A percentile compares a stretch with the other conserved stretches of the same genome.
Evolutionary conservation across 2,797 vertebrate genomes (phyloP).

Genomic region (Apodemus agrarius): DNA sequence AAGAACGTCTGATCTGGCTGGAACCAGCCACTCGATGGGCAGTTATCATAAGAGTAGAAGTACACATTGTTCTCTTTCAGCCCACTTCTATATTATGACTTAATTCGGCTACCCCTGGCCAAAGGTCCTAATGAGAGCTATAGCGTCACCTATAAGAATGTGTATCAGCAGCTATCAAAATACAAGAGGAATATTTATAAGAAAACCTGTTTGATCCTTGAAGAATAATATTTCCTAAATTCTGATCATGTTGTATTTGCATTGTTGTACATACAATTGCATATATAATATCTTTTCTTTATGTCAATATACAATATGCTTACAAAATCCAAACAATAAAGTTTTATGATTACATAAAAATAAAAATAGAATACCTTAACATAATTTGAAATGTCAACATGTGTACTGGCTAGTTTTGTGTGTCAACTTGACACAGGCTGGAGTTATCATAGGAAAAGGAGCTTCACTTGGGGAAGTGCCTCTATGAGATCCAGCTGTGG

Average conservation of each 20-base stretch:
- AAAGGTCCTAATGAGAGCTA: neutral
- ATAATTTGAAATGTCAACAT: neutral
- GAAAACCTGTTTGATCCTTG: neutral
- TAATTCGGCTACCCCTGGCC: neutral
- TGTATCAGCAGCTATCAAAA: neutral
- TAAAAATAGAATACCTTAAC: neutral
- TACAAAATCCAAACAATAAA: slow-evolving; percentile 3
- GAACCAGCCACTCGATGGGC: neutral
- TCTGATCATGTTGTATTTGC: neutral
- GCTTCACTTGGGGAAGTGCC: too few species aligned
- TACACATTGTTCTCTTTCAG: neutral
- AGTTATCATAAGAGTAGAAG: neutral
- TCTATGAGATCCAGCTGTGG: too few species aligned
- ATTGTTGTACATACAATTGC: neutral
- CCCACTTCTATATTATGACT: neutral
- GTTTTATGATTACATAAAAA: neutral
- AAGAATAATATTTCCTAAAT: neutral
- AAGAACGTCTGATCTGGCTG: neutral
- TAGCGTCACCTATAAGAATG: neutral
- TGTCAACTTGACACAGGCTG: too few species aligned
- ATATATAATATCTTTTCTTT: neutral
- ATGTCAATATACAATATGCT: neutral
- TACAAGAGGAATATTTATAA: neutral
- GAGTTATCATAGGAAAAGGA: too few species aligned
- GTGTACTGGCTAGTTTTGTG: too few species aligned